Evolutionary conservation across 2,888 invertebrate genomes (phyloP).

Genomic region (Yponomeuta evonymella): DNA sequence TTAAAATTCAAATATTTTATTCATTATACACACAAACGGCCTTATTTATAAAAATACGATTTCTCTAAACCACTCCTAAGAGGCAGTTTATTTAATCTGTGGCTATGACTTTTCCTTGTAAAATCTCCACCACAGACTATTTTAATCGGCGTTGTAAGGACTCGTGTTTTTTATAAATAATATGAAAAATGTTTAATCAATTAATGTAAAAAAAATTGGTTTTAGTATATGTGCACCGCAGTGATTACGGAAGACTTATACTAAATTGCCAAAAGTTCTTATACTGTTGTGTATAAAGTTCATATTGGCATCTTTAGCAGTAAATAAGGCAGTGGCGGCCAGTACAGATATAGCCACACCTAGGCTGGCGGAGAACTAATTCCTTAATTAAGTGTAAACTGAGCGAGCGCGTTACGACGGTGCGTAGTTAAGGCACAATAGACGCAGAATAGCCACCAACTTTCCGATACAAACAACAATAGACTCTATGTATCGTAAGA

Average conservation of each 20-base stretch:
- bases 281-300: not conserved
- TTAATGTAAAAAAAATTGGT: too few species aligned
- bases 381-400: constrained; percentile 56
- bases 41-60: too few species aligned
- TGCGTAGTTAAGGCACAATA: constrained; percentile 1
- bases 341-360: not conserved
- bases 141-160: too few species aligned
- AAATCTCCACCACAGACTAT: too few species aligned
- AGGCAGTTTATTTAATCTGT: too few species aligned
- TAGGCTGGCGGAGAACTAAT: constrained; percentile 30
- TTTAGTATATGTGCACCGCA: not conserved
- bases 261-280: not conserved
- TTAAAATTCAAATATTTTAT: too few species aligned
- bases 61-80: too few species aligned
- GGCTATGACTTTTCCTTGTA: too few species aligned
- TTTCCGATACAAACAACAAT: not conserved
- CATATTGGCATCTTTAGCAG: not conserved
- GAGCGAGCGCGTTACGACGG: constrained; percentile 25
- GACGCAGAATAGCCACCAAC: not conserved
- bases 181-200: too few species aligned
- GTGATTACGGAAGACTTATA: not conserved
- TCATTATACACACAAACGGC: too few species aligned
- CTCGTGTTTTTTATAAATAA: too few species aligned
- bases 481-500: not conserved
- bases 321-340: not conserved